These are phyloP conservation scores for Calidris pygmaea DNA, from an alignment of 2,113 vertebrate genomes.

Conservation along the genomic window DNA sequence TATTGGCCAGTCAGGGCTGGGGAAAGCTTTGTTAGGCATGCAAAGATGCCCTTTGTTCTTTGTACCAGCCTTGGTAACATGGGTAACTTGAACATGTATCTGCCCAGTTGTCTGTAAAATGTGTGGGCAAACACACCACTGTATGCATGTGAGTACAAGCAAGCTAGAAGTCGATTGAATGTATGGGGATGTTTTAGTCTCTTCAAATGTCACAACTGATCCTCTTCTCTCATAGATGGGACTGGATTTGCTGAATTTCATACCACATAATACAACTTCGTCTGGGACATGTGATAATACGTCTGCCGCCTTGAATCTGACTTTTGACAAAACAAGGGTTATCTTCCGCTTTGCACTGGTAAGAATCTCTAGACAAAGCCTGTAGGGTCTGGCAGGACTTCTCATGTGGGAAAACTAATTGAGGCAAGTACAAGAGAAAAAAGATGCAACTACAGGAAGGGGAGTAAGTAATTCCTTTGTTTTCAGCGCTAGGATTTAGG, in stretches of 20 bases:
- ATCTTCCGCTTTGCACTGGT: constrained; percentile 80
- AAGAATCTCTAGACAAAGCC: background rate
- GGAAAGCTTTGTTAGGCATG: background rate
- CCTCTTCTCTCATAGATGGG: constrained; percentile 61
- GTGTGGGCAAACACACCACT: background rate
- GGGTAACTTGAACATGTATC: fast-evolving
- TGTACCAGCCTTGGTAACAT: background rate
- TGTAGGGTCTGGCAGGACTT: background rate
- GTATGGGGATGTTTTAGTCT: background rate
- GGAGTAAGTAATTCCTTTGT: background rate
- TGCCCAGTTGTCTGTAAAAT: background rate
- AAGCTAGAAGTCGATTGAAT: fast-evolving
- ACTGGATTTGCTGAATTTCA: constrained; percentile 77
- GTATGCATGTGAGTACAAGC: fast-evolving
- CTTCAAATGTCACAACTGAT: background rate
- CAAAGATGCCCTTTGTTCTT: background rate
- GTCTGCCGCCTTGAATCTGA: constrained; percentile 73
- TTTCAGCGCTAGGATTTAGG: background rate
- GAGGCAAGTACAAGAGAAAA: background rate
- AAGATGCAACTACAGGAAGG: background rate
- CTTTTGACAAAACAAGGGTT: constrained; percentile 33
- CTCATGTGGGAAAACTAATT: background rate
- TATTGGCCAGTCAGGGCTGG: background rate
- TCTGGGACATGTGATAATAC: constrained; percentile 73
- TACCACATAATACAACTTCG: constrained; percentile 66